A percentile compares a stretch with the other conserved stretches of the same genome.
Conservation (phyloP, 2,113 vertebrate genomes). For the Podarcis raffonei region DNA sequence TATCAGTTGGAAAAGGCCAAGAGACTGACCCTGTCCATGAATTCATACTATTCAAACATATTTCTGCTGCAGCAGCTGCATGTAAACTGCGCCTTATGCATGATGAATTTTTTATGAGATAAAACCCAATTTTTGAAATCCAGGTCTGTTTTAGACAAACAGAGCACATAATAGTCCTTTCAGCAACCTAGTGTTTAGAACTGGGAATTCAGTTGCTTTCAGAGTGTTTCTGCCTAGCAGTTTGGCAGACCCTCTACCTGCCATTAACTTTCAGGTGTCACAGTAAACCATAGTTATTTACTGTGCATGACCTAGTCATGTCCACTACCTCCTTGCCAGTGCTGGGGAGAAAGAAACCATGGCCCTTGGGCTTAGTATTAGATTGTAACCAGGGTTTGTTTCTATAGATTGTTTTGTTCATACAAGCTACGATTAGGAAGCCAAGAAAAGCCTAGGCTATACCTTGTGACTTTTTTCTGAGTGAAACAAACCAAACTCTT, state of each 20-base stretch:
- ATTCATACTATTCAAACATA: not conserved
- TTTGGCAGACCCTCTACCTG: not conserved
- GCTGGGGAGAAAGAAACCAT: no score
- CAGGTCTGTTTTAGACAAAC: not conserved
- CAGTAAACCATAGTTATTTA: no score
- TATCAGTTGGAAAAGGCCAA: not conserved
- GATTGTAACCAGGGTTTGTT: no score
- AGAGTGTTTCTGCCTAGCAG: not conserved
- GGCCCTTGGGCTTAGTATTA: no score
- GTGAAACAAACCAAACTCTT: no score
- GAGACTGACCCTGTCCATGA: not conserved
- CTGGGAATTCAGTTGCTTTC: not conserved
- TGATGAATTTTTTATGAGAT: not conserved
- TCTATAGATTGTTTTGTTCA: no score
- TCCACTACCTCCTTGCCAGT: no score
- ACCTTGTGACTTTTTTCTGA: no score
- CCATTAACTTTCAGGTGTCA: not conserved
- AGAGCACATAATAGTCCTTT: not conserved
- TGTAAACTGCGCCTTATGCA: not conserved
- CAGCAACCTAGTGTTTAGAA: not conserved
- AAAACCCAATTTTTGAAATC: not conserved
- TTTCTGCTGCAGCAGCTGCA: not conserved
- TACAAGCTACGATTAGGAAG: no score
- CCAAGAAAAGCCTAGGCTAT: no score
- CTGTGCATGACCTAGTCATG: no score